Base-by-base conservation (phyloP, 2,113 vertebrate genomes). In the Sula dactylatra region DNA sequence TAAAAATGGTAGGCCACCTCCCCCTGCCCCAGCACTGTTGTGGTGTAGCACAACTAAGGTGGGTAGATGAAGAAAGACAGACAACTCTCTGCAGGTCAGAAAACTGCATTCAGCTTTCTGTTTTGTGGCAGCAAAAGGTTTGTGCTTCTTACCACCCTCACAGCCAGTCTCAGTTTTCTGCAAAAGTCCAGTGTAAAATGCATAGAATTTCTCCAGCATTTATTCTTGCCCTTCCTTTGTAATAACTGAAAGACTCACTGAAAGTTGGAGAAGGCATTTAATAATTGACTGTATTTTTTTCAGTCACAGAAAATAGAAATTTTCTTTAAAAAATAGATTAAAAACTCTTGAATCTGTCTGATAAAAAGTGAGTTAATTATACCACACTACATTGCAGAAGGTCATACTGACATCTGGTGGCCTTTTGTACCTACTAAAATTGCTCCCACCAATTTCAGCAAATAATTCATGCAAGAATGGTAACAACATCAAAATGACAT, bases 401-500 rank as follows among this genome's bases (percentile, higher is more conserved):
- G 47, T 76, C 95, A 93, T 64, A 73, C 77, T 97, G 96, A 94
- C 86, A 97, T 65, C 88, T 97, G 83, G 76, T 32, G 97, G 74
- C 82, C 52, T 79, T 93, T 86, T 8, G 5, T 65, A 81, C 38
- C 38, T 59, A 71, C 56, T 93, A 79, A 94, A 72, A 72, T 45
- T 74, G 38, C 76, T 92, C 40, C n/a, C 76, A 79, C 32, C 52
- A 38, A 22, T 82, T 88, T 59, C 67, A 88, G 67, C n/a, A 83
- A 79, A 64, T 55, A 81, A 40, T 70, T 89, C 32, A 27, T 52
- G 76, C 56, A 65, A 78, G 84, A 86, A 29, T 16, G 36, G 10
- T 38, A 47, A 38, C 10, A 73, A 26, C 21, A 32, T 45, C 52
- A 59, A 88, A 92, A 72, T 56, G 11, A 34, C 14, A 78, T 58